Percentiles rank a stretch among this genome's conserved stretches.
Conservation (phyloP, 2,888 invertebrate genomes). For the Acanthosoma haemorrhoidale region DNA sequence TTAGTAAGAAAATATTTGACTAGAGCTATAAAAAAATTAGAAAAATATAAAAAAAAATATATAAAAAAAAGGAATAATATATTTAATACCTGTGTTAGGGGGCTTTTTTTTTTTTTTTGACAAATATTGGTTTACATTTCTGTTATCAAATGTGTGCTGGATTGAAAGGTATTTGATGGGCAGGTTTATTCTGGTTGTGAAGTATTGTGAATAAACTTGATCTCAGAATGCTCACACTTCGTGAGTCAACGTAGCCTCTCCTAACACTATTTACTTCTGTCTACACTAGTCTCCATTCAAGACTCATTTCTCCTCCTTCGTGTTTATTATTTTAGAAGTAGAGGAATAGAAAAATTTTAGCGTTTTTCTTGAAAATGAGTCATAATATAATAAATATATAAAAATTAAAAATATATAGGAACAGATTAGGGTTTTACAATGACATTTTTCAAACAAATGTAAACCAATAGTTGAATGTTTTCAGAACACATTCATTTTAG, state of each 20-base stretch:
- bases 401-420: slow-evolving; percentile 17
- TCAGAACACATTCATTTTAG: slow-evolving; percentile 26
- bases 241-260: background rate
- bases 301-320: slow-evolving; percentile 15
- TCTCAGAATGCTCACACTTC: background rate
- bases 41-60: slow-evolving; percentile 22
- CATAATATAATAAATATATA: background rate
- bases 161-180: slow-evolving; percentile 10
- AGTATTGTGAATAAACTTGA: slow-evolving; percentile 22
- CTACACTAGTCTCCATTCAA: slow-evolving; percentile 15
- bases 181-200: slow-evolving; percentile 13
- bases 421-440: slow-evolving; percentile 14
- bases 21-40: slow-evolving; percentile 15
- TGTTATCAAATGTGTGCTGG: slow-evolving; percentile 8
- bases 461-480: slow-evolving; percentile 31
- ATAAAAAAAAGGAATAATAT: slow-evolving; percentile 8
- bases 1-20: slow-evolving; percentile 8
- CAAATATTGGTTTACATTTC: slow-evolving; percentile 31
- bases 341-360: slow-evolving; percentile 6
- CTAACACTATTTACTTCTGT: slow-evolving; percentile 9
- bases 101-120: slow-evolving; percentile 20
- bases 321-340: background rate
- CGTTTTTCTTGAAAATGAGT: slow-evolving; percentile 8
- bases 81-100: slow-evolving; percentile 14
- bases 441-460: slow-evolving; percentile 27